Percentiles rank a stretch among this genome's conserved stretches.
Conservation (phyloP, 2,797 vertebrate genomes). For the Betta splendens region DNA sequence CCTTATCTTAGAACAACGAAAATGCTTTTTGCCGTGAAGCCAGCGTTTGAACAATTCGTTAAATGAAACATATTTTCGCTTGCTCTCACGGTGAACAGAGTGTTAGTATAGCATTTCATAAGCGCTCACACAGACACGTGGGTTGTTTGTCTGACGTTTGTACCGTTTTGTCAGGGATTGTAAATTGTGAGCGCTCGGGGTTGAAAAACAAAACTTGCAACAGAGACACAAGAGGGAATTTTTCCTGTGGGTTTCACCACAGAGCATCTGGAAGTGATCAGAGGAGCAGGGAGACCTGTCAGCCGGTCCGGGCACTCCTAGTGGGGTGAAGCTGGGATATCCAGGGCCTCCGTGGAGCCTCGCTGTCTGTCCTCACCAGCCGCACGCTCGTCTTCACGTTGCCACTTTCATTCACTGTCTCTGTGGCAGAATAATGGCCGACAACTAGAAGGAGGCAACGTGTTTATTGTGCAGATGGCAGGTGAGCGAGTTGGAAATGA, state of each 20-base stretch:
- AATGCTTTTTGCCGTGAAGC: background rate
- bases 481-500: conserved; percentile 51
- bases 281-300: conserved; percentile 73
- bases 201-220: conserved; percentile 68
- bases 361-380: conserved; percentile 40
- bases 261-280: conserved; percentile 82
- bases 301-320: conserved; percentile 65
- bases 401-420: conserved; percentile 24
- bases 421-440: conserved; percentile 29
- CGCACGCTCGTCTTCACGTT: conserved; percentile 18
- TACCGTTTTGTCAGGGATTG: conserved; percentile 44
- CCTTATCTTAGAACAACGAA: background rate
- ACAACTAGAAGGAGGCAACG: conserved; percentile 18
- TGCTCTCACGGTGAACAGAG: background rate
- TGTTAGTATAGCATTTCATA: conserved; percentile 21
- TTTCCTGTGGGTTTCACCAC: conserved; percentile 70
- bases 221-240: conserved; percentile 41
- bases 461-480: conserved; percentile 31
- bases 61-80: background rate
- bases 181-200: conserved; percentile 48
- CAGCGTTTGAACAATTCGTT: background rate
- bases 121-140: background rate
- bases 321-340: conserved; percentile 57
- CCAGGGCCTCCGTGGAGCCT: conserved; percentile 53
- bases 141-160: conserved; percentile 21